phyloP scores from a whole-genome alignment of 2,797 vertebrate genomes.

The Intellagama lesueurii region DNA sequence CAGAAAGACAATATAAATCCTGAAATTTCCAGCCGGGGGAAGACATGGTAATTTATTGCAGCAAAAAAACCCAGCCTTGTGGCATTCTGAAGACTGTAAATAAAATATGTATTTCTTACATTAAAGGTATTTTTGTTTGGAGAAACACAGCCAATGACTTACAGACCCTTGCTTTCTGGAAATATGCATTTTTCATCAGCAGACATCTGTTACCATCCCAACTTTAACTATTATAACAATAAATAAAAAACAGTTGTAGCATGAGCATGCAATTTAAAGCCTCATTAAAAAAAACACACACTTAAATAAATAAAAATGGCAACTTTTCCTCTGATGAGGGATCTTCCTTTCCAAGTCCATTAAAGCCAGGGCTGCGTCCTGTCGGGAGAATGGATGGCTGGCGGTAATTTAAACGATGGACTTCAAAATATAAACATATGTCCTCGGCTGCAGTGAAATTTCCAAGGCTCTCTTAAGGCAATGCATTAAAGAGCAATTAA shows the following conservation, averaged over 20 bases:
- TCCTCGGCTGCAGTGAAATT: conserved; percentile 5
- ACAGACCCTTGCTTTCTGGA: neutral
- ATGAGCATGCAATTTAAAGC: neutral
- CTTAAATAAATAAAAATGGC: neutral
- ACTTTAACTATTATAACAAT: accelerated
- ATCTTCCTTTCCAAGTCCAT: neutral
- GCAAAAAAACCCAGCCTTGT: too few species aligned
- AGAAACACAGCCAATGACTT: neutral
- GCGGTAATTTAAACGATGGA: conserved; percentile 6
- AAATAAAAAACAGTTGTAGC: neutral
- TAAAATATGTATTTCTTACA: neutral
- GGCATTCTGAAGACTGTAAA: neutral
- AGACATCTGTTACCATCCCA: neutral
- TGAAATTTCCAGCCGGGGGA: neutral
- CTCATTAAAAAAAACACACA: neutral
- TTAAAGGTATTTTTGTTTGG: neutral
- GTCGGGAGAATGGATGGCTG: neutral
- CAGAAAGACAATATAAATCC: neutral
- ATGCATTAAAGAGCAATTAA: conserved; percentile 28
- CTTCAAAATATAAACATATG: conserved; percentile 42
- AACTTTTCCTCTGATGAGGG: neutral
- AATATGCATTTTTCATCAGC: neutral
- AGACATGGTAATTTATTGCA: too few species aligned
- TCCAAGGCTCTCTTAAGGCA: conserved; percentile 19
- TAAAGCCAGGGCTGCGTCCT: neutral